Conservation (phyloP, 2,113 vertebrate species). For the Pelecanus crispus region DNA sequence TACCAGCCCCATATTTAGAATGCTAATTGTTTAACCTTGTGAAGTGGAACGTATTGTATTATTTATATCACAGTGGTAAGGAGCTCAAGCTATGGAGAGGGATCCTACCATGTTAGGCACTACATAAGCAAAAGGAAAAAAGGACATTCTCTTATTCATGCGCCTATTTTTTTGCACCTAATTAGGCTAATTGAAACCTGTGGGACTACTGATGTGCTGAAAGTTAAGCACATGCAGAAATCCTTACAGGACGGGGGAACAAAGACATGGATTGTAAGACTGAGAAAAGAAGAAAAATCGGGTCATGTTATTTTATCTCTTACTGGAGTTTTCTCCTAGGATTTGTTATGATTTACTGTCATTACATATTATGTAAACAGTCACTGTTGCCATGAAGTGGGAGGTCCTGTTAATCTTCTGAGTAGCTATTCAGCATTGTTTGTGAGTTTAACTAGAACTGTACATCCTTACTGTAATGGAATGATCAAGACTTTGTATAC, state of each 20-base stretch:
- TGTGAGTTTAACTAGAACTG: conserved; percentile 51
- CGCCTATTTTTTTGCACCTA: neutral
- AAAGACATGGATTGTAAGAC: conserved; percentile 19
- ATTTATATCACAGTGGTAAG: neutral
- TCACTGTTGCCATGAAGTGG: conserved; percentile 61
- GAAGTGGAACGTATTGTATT: neutral
- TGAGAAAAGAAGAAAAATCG: conserved; percentile 36
- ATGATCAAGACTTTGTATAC: neutral
- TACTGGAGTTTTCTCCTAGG: conserved; percentile 52
- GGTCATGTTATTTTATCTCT: conserved; percentile 53
- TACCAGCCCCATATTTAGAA: neutral
- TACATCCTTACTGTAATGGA: conserved; percentile 28
- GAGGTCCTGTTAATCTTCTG: conserved; percentile 41
- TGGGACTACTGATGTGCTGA: neutral
- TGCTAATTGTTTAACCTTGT: neutral
- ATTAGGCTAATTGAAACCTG: neutral
- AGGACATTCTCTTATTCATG: neutral
- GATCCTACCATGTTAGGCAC: neutral
- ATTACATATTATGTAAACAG: conserved; percentile 63
- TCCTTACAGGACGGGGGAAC: neutral
- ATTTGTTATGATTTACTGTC: conserved; percentile 61
- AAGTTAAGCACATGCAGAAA: neutral
- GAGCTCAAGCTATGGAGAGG: neutral
- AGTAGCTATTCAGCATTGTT: conserved; percentile 45
- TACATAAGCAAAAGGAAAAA: neutral